Base-by-base conservation (phyloP, 1,140 invertebrate species). In the Colletes latitarsis region DNA sequence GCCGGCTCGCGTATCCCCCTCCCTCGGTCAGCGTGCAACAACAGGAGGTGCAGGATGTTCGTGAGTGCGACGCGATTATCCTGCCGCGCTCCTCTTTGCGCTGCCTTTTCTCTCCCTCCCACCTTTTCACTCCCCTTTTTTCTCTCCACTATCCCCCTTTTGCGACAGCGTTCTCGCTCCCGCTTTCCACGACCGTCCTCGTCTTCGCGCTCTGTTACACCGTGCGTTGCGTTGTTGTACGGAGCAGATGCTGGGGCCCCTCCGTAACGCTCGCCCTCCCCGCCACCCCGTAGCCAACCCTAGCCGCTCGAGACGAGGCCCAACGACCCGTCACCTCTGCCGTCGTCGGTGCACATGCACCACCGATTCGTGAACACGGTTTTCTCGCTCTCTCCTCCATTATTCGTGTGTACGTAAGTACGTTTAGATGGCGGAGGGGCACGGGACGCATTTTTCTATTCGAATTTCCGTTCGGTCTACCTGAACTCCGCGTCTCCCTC, bases 181-280 rank as follows among this genome's bases (percentile, higher is more conserved):
- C 43, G 14, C 6, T 41, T 43, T 30, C 41, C 15, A 63, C 69
- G 39, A 53, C 76, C 62, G 63, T 53, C 60, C 41, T 74, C 81
- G 76, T 83, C 81, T 68, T 76, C 53, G 55, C 62, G 63, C 62
- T 55, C 67, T 55, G 63, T 86, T 86, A 79, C 83, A 77, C 55
- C 75, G 74, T 82, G 77, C 83, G 71, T 82, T 66, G 52, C 86
- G 86, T 81, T 83, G 69, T 85, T 71, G 80, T 63, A 79, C 63
- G 19, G 71, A 85, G 87, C 87, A 88, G 87, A 88, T 88, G 88
- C 88, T 85, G 88, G 68, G 76, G 66, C 81, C 85, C 75, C 82
- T 66, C 64, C 77, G 71, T 64, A 64, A 49, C 55, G 21, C 58
- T 69, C 63, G 43, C 55, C 62, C 75, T 19, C 64, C 62, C 55